Percentiles rank a stretch among this genome's conserved stretches.
Evolutionary conservation across 2,888 invertebrate genomes (phyloP).

Genomic region (Drosophila cracens): DNA sequence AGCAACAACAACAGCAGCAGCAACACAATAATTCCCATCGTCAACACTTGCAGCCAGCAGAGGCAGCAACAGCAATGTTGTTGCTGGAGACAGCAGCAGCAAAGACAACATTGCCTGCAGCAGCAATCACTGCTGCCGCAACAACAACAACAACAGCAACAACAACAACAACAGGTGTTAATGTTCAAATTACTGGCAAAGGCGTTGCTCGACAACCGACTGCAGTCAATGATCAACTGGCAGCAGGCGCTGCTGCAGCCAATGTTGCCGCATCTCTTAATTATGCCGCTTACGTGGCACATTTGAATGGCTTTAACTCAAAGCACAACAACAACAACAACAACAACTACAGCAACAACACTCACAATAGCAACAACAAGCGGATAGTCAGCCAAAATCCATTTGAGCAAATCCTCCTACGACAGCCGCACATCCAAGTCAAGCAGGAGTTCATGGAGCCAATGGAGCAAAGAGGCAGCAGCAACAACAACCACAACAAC

Average conservation of each 20-base stretch:
- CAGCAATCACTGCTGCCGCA: slow-evolving; percentile 26
- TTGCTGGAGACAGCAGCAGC: slow-evolving; percentile 60
- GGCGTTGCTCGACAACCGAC: slow-evolving; percentile 70
- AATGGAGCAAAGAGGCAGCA: slow-evolving; percentile 33
- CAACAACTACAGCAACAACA: slow-evolving; percentile 28
- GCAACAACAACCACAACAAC: slow-evolving; percentile 6
- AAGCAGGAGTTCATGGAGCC: slow-evolving; percentile 78
- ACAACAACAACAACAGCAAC: slow-evolving; percentile 47
- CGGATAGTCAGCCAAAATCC: slow-evolving; percentile 25
- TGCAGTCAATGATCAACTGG: slow-evolving; percentile 73
- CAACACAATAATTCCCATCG: slow-evolving; percentile 68
- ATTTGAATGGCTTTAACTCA: slow-evolving; percentile 74
- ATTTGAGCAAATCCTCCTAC: slow-evolving; percentile 53
- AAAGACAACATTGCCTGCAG: slow-evolving; percentile 32
- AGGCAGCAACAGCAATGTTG: slow-evolving; percentile 62
- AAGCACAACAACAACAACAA: slow-evolving; percentile 6
- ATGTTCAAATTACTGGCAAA: slow-evolving; percentile 83
- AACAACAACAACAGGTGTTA: slow-evolving; percentile 81
- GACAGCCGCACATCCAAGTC: slow-evolving; percentile 74
- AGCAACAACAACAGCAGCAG: slow-evolving; percentile 49
- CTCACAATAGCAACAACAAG: slow-evolving; percentile 26
- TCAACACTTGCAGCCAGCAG: slow-evolving; percentile 66
- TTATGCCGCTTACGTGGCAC: slow-evolving; percentile 67
- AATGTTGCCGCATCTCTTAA: slow-evolving; percentile 55
- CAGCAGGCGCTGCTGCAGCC: slow-evolving; percentile 39